Base-by-base conservation (phyloP, 2,113 vertebrate genomes). In the Hydrochoerus hydrochaeris region DNA sequence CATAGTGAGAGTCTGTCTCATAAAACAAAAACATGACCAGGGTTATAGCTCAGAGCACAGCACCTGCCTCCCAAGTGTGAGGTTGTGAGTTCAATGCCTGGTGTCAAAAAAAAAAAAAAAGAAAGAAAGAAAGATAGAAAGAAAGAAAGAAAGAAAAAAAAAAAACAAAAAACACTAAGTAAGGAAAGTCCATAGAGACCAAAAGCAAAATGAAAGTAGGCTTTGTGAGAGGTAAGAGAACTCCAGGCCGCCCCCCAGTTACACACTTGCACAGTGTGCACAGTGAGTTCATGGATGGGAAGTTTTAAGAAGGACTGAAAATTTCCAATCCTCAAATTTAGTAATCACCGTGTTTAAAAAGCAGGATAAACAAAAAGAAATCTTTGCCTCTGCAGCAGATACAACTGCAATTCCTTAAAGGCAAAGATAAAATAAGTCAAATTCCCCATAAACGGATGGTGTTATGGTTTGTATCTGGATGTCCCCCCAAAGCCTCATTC, bases 371-470 rank as follows among this genome's bases (percentile, higher is more conserved):
- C 28, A 87, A 88, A 57, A 57, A 57, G 16, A 95, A 88, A 41
- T 73, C 12, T 65, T 65, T 26, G 46, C 26, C 26, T 63, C 57
- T 7, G 52, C n/a, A 80, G 4, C 52, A 88, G 54, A 73, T 69
- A 91, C 84, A 95, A 91, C 32, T 75, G 5, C 38, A 69, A 44
- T 54, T 67, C 26, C 75, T 81, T 80, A 93, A 91, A 93, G 69
- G 57, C 82, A 96, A 93, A 93, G 69, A 80, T n/a, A 95, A 95
- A 93, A 81, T 75, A 90, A 88, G 52, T 67, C 46, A 85, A 57
- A 57, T 77, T 88, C 26, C 44, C 30, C 63, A 63, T 28, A 77
- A 88, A 38, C 12, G 41, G 90, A 85, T 32, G 22, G 67, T 57
- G 17, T 57, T 57, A 57, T 19, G 54, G 54, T 57, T 57, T 57